These are phyloP conservation scores for Blomia tropicalis DNA, from an alignment of 2,888 invertebrate genomes.

Conservation along the genomic window DNA sequence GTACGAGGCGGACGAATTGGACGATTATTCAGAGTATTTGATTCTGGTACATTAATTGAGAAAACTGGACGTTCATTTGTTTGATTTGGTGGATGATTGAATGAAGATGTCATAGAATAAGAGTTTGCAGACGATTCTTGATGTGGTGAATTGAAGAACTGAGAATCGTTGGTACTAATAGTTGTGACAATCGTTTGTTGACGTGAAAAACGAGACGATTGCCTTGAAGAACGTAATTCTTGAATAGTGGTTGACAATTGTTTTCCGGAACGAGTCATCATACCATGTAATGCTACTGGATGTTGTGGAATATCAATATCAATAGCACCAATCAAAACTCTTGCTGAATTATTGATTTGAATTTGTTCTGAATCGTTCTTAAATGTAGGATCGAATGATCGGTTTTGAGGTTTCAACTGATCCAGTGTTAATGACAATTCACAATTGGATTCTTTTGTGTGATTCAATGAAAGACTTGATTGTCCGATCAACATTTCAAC, in stretches of 20 bases:
- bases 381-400: background rate
- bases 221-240: conserved; percentile 38
- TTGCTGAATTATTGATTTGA: conserved; percentile 47
- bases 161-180: background rate
- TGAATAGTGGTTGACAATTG: conserved; percentile 81
- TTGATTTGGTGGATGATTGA: conserved; percentile 24
- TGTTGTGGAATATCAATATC: conserved; percentile 93
- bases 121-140: background rate
- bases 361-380: background rate
- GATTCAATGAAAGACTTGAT: conserved; percentile 39
- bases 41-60: background rate
- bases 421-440: background rate
- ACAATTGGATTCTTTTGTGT: background rate
- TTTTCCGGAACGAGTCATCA: conserved; percentile 87
- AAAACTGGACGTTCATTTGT: background rate
- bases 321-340: conserved; percentile 71
- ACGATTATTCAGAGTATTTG: background rate
- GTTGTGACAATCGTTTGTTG: conserved; percentile 13
- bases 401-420: background rate
- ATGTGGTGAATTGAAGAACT: background rate
- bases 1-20: background rate
- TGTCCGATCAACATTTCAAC: conserved; percentile 81
- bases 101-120: conserved; percentile 17
- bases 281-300: conserved; percentile 90
- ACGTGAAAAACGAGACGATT: conserved; percentile 27